Conservation (phyloP, 2,888 invertebrate genomes). For the Drosophila glabriapex region DNA sequence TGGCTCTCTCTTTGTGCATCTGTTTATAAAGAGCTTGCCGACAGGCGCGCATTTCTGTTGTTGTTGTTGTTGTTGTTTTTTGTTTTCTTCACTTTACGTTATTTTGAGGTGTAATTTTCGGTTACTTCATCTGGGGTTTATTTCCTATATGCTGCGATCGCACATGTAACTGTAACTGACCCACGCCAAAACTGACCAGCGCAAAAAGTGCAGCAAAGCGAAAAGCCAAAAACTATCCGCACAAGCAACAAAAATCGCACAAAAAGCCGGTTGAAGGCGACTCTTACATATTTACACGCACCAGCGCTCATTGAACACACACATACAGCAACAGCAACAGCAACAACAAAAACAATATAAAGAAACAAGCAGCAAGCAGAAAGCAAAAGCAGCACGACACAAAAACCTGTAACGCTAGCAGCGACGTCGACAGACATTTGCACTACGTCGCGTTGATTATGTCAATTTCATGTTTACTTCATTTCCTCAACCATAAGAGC, state of each 20-base stretch:
- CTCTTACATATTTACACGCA: conserved; percentile 82
- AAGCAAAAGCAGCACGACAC: conserved; percentile 70
- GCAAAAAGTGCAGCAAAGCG: conserved; percentile 56
- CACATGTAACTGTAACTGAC: conserved; percentile 57
- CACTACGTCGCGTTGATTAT: conserved; percentile 74
- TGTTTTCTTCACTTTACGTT: conserved; percentile 1
- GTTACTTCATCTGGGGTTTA: conserved; percentile 75
- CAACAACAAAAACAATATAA: conserved; percentile 24
- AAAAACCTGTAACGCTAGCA: conserved; percentile 73
- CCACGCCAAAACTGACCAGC: conserved; percentile 73
- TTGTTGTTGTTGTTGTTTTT: conserved; percentile 15
- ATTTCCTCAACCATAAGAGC: conserved; percentile 70
- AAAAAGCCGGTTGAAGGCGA: conserved; percentile 82
- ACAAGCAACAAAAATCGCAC: conserved; percentile 49
- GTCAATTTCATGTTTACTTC: conserved; percentile 81
- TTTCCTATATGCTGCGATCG: conserved; percentile 67
- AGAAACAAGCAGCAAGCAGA: conserved; percentile 39
- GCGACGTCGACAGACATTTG: conserved; percentile 66
- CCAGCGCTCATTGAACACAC: conserved; percentile 79
- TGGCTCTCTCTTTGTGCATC: conserved; percentile 12
- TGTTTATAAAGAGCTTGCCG: conserved; percentile 8
- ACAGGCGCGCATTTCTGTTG: conserved; percentile 36
- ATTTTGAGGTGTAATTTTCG: conserved; percentile 45
- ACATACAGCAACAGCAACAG: conserved; percentile 54
- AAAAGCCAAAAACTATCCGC: conserved; percentile 38